phyloP scores from a whole-genome alignment of 1,140 invertebrate genomes.

The Caligus rogercresseyi region DNA sequence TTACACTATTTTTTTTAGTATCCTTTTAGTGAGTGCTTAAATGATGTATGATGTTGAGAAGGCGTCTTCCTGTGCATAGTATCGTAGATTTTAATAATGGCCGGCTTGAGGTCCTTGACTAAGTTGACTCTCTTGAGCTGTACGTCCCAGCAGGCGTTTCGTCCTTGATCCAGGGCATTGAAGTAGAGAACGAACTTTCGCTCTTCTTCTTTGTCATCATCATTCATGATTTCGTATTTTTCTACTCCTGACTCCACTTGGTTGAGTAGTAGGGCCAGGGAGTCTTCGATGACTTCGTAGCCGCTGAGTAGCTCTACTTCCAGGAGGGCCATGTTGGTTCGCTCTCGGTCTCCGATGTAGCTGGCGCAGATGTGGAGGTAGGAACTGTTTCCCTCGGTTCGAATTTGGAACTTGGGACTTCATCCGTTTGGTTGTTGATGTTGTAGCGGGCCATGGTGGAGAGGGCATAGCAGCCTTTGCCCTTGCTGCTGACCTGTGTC shows the following conservation, averaged over 20 bases:
- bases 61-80: constrained; percentile 16
- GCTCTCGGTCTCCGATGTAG: constrained; percentile 34
- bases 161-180: constrained; percentile 12
- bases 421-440: constrained; percentile 29
- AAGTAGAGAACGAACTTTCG: constrained; percentile 15
- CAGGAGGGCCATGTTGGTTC: constrained; percentile 27
- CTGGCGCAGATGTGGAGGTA: neutral
- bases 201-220: too few relatives aligned
- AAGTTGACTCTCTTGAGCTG: neutral
- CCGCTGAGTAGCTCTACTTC: constrained; percentile 24
- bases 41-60: neutral
- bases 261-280: constrained; percentile 20
- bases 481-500: constrained; percentile 31
- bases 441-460: constrained; percentile 36
- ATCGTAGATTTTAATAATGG: constrained; percentile 19
- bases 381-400: neutral
- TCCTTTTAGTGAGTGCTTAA: neutral
- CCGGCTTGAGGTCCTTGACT: constrained; percentile 17
- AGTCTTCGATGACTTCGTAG: constrained; percentile 11
- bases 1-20: too few relatives aligned
- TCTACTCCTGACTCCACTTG: constrained; percentile 3
- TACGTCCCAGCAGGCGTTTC: constrained; percentile 6
- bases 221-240: neutral
- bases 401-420: constrained; percentile 27
- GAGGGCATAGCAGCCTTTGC: constrained; percentile 41